Evolutionary conservation across 2,888 invertebrate genomes (phyloP).

Genomic region (Xestia xanthographa): DNA sequence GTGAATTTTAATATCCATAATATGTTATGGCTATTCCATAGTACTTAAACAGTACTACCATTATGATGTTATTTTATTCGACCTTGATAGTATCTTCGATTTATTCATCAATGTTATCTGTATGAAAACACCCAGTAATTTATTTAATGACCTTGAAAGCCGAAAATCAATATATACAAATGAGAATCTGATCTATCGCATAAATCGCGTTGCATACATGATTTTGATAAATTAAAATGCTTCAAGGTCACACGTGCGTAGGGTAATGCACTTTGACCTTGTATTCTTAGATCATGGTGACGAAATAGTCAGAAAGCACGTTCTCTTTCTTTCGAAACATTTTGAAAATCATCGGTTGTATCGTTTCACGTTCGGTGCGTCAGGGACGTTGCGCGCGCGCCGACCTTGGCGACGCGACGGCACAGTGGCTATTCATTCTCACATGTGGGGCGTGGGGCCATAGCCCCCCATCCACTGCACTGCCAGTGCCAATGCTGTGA

Average conservation of each 20-base stretch:
- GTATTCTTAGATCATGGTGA: not conserved
- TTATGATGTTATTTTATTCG: not conserved
- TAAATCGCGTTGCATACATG: not conserved
- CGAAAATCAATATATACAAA: not conserved
- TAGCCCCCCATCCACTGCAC: constrained; percentile 50
- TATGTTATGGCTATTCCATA: not conserved
- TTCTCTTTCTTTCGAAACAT: constrained; percentile 45
- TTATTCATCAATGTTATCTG: constrained; percentile 6
- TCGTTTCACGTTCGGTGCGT: constrained; percentile 20
- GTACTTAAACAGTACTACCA: not conserved
- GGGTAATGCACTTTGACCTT: constrained; percentile 26
- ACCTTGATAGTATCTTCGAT: not conserved
- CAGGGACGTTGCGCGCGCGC: constrained; percentile 18
- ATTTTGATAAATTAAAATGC: not conserved
- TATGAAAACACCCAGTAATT: not conserved
- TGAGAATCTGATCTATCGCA: not conserved
- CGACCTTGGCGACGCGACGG: constrained; percentile 68
- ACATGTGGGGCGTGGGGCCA: constrained; percentile 69
- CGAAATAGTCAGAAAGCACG: constrained; percentile 19
- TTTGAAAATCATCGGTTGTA: constrained; percentile 46
- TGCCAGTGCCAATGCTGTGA: constrained; percentile 27
- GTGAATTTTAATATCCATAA: not conserved
- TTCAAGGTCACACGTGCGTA: constrained; percentile 12
- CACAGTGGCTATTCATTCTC: constrained; percentile 53
- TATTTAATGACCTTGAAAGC: not conserved